Conservation (phyloP, 1,140 invertebrate species). For the Tribolium madens region DNA sequence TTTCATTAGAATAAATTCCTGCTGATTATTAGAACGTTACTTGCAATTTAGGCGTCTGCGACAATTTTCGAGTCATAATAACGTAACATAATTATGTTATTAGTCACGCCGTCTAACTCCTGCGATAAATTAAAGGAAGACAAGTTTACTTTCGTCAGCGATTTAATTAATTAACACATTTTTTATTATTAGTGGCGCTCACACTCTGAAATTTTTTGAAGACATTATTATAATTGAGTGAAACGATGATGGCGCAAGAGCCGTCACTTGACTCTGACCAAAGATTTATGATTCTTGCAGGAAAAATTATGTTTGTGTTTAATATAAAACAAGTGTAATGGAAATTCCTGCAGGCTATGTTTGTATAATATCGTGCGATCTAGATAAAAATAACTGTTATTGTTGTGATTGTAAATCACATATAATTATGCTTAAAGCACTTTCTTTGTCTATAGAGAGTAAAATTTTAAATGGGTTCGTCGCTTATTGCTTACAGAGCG, state of each 20-base stretch:
- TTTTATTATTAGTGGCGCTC: background rate
- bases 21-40: slow-evolving; percentile 1
- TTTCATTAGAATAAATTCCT: slow-evolving; percentile 7
- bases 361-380: background rate
- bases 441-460: too few species aligned
- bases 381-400: background rate
- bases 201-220: background rate
- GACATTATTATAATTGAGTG: background rate
- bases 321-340: background rate
- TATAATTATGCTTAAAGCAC: background rate
- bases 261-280: background rate
- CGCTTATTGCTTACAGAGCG: too few species aligned
- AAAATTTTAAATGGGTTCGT: too few species aligned
- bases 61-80: slow-evolving; percentile 5
- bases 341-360: background rate
- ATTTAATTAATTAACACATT: background rate
- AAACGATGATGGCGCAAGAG: background rate
- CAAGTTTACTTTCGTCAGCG: background rate
- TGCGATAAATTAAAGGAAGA: background rate
- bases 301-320: background rate
- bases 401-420: background rate
- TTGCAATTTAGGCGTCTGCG: slow-evolving; percentile 3
- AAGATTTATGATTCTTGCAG: background rate
- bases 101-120: slow-evolving; percentile 2
- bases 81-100: slow-evolving; percentile 15